phyloP scores from a whole-genome alignment of 2,888 invertebrate genomes.

The Linnaemya tessellans region DNA sequence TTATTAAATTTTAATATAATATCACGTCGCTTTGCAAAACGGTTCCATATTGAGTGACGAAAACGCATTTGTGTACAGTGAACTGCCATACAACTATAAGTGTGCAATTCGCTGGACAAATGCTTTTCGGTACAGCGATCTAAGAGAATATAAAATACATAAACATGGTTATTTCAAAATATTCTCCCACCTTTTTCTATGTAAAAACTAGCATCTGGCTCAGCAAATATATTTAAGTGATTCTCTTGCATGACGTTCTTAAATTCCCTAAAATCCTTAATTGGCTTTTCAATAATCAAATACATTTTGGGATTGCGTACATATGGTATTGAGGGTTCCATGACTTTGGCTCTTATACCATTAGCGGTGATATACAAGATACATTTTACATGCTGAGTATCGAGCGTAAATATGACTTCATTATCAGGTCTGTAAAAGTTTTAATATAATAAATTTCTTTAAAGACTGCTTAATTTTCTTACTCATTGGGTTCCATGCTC shows the following conservation, averaged over 20 bases:
- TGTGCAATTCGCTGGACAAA: constrained; percentile 78
- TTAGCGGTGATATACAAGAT: constrained; percentile 75
- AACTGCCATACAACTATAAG: constrained; percentile 78
- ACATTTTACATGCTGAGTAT: constrained; percentile 77
- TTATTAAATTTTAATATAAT: constrained; percentile 77
- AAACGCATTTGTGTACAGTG: constrained; percentile 78
- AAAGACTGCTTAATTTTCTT: constrained; percentile 73
- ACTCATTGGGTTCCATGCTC: constrained; percentile 78
- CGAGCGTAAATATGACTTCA: constrained; percentile 77
- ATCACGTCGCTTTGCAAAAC: constrained; percentile 78
- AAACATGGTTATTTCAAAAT: neutral
- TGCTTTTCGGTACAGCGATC: constrained; percentile 80
- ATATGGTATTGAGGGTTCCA: constrained; percentile 75
- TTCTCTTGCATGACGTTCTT: constrained; percentile 77
- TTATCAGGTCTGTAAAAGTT: constrained; percentile 68
- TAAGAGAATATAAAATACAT: constrained; percentile 21
- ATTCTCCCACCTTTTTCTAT: constrained; percentile 76
- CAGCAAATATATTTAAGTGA: constrained; percentile 80
- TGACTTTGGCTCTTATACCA: constrained; percentile 78
- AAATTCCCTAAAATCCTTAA: constrained; percentile 76
- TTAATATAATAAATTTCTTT: neutral
- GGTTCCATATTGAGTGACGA: constrained; percentile 79
- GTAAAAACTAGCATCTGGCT: constrained; percentile 79
- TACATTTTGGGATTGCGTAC: constrained; percentile 76
- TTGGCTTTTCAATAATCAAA: constrained; percentile 77